Percentiles rank a stretch among this genome's conserved stretches.
These are phyloP conservation scores for Solenopsis invicta DNA, from an alignment of 1,140 invertebrate genomes.

Conservation along the genomic window DNA sequence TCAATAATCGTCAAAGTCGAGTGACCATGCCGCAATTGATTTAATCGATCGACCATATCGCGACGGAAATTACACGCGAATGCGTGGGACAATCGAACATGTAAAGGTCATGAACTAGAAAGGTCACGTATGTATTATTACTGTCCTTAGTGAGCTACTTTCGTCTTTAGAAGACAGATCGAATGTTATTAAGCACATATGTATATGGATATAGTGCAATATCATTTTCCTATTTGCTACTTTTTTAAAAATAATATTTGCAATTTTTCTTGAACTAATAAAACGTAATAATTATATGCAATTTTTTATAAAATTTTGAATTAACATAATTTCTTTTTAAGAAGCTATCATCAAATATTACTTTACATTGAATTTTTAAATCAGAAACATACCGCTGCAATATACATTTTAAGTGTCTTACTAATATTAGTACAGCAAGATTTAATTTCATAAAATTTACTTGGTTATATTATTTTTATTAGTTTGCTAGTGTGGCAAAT, in stretches of 20 bases:
- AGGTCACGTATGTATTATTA: slow-evolving; percentile 18
- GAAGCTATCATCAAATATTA: not conserved
- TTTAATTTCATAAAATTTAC: not conserved
- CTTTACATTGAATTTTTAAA: not conserved
- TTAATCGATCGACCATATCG: slow-evolving; percentile 47
- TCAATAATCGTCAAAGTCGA: slow-evolving; percentile 38
- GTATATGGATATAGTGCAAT: not conserved
- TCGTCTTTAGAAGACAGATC: not conserved
- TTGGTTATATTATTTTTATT: not conserved
- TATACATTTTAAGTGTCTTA: not conserved
- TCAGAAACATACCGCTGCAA: not conserved
- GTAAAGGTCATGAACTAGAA: not conserved
- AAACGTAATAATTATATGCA: not conserved
- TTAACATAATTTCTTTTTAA: not conserved
- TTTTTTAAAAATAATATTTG: not conserved
- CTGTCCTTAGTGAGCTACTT: not conserved
- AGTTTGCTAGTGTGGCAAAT: not conserved
- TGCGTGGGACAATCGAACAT: not conserved
- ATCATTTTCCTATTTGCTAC: not conserved
- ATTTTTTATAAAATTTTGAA: not conserved
- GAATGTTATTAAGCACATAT: slow-evolving; percentile 3
- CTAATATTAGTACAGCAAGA: not conserved
- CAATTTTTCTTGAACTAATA: not conserved
- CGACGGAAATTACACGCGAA: slow-evolving; percentile 2
- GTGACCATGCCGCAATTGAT: not conserved